Conservation (phyloP, 1,140 invertebrate genomes). For the Caenorhabditis latens region DNA sequence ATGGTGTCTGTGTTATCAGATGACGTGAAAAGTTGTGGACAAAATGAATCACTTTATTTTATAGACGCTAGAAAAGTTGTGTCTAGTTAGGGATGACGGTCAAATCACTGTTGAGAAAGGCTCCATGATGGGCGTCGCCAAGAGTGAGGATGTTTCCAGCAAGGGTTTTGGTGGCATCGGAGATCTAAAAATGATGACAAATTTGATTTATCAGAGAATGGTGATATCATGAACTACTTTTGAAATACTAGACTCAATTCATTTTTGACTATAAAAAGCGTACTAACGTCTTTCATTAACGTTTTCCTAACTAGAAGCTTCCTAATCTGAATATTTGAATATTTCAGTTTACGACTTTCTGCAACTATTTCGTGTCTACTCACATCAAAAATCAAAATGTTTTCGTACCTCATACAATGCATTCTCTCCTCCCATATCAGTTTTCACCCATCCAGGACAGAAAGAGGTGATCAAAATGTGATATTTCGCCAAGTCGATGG, state of each 20-base stretch:
- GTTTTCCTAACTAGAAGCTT: too few relatives aligned
- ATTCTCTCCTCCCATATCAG: conserved; percentile 61
- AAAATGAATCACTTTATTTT: conserved; percentile 14
- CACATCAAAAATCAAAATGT: background rate
- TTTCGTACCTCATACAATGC: conserved; percentile 45
- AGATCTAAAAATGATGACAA: background rate
- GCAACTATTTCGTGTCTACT: background rate
- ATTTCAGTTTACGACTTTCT: too few relatives aligned
- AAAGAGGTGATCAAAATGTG: conserved; percentile 55
- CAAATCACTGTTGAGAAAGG: conserved; percentile 10
- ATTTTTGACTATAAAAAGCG: too few relatives aligned
- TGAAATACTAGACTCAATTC: too few relatives aligned
- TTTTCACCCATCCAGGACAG: conserved; percentile 64
- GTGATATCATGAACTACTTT: too few relatives aligned
- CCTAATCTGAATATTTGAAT: too few relatives aligned
- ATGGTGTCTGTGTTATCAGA: conserved; percentile 4
- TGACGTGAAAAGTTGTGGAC: background rate
- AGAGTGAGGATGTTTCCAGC: conserved; percentile 13
- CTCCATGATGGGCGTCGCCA: conserved; percentile 28
- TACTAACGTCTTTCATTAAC: too few relatives aligned
- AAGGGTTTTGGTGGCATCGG: conserved; percentile 1
- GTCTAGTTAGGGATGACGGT: conserved; percentile 35
- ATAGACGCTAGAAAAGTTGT: background rate
- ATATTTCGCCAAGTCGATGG: conserved; percentile 39
- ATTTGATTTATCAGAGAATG: too few relatives aligned